Base-by-base conservation (phyloP, 1,140 invertebrate genomes). In the Cydia splendana region DNA sequence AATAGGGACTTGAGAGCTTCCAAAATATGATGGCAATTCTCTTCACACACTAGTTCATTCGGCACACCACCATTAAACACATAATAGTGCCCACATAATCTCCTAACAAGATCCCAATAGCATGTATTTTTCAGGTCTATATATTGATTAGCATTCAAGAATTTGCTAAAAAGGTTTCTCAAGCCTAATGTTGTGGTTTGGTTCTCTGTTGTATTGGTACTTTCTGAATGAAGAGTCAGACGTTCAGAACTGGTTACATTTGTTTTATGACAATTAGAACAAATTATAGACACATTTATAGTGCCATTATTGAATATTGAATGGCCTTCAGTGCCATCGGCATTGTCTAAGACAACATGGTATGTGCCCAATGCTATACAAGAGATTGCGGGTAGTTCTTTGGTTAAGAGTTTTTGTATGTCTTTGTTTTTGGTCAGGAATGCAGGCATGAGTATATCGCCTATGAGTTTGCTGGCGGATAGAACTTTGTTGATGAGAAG, bases 41-140 rank as follows among this genome's bases (percentile, higher is more conserved):
- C 75, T 75, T 88, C 88, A 78, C 76, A 84, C 7, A 92, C 78
- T 42, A 93, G 77, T 51, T 87, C 83, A 12, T 77, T 81, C 28
- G 88, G 77, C 18, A 87, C 81, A 67, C 82, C 84, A 81, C 84
- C 85, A 65, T 89, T 81, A 65, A 93, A 89, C 10, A 93, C 88
- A 81, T 86, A 89, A 83, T 83, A 91, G 79, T 94, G 93, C 75
- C 88, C 85, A 67, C 86, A 87, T 12, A 93, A 77, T 74, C 84
- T 80, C 20, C 76, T 77, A 24, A 93, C 80, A 15, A 93, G 77
- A 30, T 87, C 80, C 87, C 87, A 90, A 79, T 84, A 92, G 65
- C 84, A 81, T 79, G 38, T 84, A 18, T 84, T 80, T 62, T 81
- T 79, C 73, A 88, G 71, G 74, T 84, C 80, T n/a, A n/a, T 30